Evolutionary conservation across 2,888 invertebrate genomes (phyloP).

Genomic region (Myathropa florea): DNA sequence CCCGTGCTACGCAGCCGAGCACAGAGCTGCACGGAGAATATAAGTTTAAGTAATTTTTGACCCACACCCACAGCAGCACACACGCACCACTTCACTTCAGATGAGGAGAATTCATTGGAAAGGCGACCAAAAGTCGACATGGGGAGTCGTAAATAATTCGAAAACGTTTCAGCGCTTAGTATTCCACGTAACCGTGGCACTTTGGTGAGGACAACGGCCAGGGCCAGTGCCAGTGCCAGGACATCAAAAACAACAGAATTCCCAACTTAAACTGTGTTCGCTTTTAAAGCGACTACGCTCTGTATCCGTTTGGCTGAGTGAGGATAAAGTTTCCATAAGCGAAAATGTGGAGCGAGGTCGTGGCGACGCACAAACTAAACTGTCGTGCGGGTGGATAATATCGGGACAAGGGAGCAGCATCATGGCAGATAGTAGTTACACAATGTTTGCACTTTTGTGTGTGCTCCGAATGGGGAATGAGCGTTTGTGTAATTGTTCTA

Average conservation of each 20-base stretch:
- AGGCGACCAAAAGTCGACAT: constrained; percentile 68
- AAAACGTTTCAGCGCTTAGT: constrained; percentile 53
- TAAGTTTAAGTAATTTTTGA: constrained; percentile 26
- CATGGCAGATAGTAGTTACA: not conserved
- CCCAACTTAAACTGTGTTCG: constrained; percentile 15
- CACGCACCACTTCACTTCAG: not conserved
- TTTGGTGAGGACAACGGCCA: not conserved
- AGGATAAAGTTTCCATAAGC: constrained; percentile 42
- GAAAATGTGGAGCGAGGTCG: constrained; percentile 52
- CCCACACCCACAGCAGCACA: not conserved
- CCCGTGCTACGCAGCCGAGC: not conserved
- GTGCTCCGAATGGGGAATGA: not conserved
- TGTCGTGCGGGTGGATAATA: constrained; percentile 5
- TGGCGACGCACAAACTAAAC: constrained; percentile 37
- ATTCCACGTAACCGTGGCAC: constrained; percentile 19
- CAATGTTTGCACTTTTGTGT: constrained; percentile 30
- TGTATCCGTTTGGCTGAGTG: constrained; percentile 16
- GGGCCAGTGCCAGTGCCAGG: constrained; percentile 17
- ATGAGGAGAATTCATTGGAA: constrained; percentile 56
- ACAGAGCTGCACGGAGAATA: constrained; percentile 29
- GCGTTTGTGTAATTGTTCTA: not conserved
- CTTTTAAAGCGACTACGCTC: constrained; percentile 23
- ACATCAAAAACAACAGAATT: constrained; percentile 48
- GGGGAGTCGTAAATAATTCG: constrained; percentile 60
- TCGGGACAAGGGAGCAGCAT: not conserved